Evolutionary conservation across 2,113 vertebrate species (phyloP).

Genomic region (Antigone vipio): DNA sequence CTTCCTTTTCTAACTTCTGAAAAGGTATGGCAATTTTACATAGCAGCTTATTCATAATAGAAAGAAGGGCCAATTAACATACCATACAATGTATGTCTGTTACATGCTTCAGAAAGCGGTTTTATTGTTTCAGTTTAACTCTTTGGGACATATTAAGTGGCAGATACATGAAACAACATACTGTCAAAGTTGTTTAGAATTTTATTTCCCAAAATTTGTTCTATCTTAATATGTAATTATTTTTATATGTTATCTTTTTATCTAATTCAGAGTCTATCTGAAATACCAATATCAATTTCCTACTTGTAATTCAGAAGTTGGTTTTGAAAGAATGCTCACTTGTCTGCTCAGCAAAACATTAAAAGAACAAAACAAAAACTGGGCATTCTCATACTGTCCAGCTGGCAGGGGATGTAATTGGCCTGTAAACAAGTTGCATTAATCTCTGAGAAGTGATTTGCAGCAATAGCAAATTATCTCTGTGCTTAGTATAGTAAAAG

Average conservation of each 20-base stretch:
- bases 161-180: not conserved
- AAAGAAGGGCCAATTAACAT: not conserved
- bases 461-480: slow-evolving; percentile 23
- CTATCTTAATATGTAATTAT: not conserved
- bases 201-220: not conserved
- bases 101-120: not conserved
- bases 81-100: not conserved
- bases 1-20: not conserved
- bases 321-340: slow-evolving; percentile 58
- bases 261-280: not conserved
- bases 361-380: slow-evolving; percentile 52
- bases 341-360: slow-evolving; percentile 49
- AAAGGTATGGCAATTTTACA: not conserved
- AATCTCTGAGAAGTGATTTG: slow-evolving; percentile 45
- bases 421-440: slow-evolving; percentile 50
- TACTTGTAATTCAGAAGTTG: slow-evolving; percentile 12
- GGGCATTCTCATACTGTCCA: slow-evolving; percentile 44
- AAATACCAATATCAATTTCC: not conserved
- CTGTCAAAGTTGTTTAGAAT: not conserved
- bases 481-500: not conserved
- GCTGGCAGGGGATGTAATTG: slow-evolving; percentile 40
- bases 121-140: not conserved
- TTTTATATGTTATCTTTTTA: not conserved
- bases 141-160: not conserved
- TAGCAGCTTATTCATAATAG: not conserved